A percentile compares a stretch with the other conserved stretches of the same genome.
phyloP scores from a whole-genome alignment of 2,888 invertebrate genomes.

The Gastracanthus pulcherrimus region DNA sequence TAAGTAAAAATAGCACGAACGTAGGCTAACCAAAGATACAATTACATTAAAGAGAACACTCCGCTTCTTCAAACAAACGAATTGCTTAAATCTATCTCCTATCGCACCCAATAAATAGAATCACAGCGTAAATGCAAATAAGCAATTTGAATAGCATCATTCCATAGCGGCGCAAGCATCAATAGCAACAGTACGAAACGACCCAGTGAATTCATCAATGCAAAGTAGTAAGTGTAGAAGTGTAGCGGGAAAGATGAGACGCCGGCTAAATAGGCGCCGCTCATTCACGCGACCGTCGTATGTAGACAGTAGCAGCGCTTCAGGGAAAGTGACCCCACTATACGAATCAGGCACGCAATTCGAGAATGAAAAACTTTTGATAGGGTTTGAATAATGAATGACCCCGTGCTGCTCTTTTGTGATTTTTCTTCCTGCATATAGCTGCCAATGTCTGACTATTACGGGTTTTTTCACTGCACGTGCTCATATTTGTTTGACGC shows the following conservation, averaged over 20 bases:
- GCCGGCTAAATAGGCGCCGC: neutral
- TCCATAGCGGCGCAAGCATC: neutral
- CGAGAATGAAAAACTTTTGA: conserved; percentile 27
- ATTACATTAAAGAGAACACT: neutral
- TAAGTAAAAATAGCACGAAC: too few species aligned
- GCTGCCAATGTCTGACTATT: neutral
- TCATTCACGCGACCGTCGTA: neutral
- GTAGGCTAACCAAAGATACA: too few species aligned
- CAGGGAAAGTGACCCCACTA: neutral
- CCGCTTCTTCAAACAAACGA: neutral
- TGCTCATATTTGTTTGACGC: too few species aligned
- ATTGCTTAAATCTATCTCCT: neutral
- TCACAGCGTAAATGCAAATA: neutral
- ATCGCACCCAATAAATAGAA: too few species aligned
- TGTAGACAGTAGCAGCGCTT: neutral
- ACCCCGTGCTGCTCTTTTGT: neutral
- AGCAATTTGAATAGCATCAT: neutral
- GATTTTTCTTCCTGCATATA: neutral
- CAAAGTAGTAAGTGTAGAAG: too few species aligned
- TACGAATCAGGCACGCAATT: conserved; percentile 28
- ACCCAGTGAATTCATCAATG: neutral
- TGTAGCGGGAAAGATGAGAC: conserved; percentile 4
- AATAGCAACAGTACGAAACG: neutral
- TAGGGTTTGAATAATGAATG: conserved; percentile 39
- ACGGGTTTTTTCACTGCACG: neutral